Base-by-base conservation (phyloP, 2,797 vertebrate genomes). In the Melanotaenia parkinsoni region DNA sequence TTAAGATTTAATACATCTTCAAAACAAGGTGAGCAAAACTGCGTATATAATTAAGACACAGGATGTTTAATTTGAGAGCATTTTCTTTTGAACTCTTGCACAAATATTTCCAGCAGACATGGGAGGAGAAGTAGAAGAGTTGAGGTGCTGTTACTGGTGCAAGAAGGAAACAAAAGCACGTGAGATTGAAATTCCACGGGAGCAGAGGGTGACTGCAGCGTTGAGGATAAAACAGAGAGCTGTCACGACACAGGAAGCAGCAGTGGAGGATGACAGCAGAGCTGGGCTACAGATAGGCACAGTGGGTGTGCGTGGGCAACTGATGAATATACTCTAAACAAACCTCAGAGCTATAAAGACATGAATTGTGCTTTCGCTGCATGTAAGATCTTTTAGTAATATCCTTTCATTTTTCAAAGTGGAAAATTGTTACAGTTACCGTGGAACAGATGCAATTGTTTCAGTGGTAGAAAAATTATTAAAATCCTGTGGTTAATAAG, bases 231-330 rank as follows among this genome's bases (percentile, higher is more conserved):
- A 92, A 86, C 82, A 37, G 81, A 81, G 82, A 81, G 77, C 81
- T 86, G 90, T 92, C 92, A 94, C 89, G 86, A 94, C 86, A 85
- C 81, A 81, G 82, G 83, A 89, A 84, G 84, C 88, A 82, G 78
- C 63, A 62, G 82, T 80, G 86, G 86, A 87, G 90, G 92, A 93
- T 92, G 92, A 93, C 91, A 92, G 84, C 83, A 90, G 81, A 72
- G 67, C 85, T 67, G 76, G 83, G 90, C 84, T 85, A 66, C 85
- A 88, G 81, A 92, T 84, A 89, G 87, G 73, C 84, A 63, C 87
- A 77, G 92, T 91, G 89, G 86, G 86, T 79, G 88, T 88, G 90
- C 47, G 86, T 88, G 86, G 88, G 86, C 84, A 91, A 84, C 72
- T 76, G 75, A 84, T 85, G 78, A 86, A 90, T 84, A 85, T 78